phyloP scores from a whole-genome alignment of 2,797 vertebrate genomes.

The Scarus forsteni region DNA sequence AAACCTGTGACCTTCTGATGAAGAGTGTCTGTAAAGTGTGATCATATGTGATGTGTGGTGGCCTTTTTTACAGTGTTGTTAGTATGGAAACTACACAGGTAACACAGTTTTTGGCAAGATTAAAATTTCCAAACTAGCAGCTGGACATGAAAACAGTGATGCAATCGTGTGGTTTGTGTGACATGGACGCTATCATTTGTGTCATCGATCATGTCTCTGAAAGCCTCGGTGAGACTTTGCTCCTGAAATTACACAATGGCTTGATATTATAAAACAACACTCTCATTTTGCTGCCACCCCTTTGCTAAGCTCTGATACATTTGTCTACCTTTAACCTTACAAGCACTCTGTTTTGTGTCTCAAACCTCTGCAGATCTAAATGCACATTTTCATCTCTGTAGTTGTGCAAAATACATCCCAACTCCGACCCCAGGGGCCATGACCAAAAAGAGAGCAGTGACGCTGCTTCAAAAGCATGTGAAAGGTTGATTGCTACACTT shows the following conservation, averaged over 20 bases:
- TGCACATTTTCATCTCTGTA: constrained; percentile 17
- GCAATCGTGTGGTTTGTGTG: constrained; percentile 9
- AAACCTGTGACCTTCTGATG: too few species aligned
- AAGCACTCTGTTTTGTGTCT: constrained; percentile 13
- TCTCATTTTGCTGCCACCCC: constrained; percentile 10
- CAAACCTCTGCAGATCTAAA: constrained; percentile 26
- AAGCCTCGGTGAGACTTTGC: constrained; percentile 7
- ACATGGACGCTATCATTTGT: constrained; percentile 29
- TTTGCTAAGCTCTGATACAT: constrained; percentile 28
- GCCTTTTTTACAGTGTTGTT: not conserved
- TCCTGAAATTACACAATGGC: constrained; percentile 45
- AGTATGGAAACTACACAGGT: too few species aligned
- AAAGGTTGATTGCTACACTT: constrained; percentile 45
- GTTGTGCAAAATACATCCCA: constrained; percentile 21
- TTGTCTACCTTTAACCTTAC: constrained; percentile 10
- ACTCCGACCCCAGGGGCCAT: constrained; percentile 17
- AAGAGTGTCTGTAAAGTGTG: too few species aligned
- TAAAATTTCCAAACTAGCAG: too few species aligned
- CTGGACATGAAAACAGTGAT: constrained; percentile 10
- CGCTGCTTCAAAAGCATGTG: constrained; percentile 45
- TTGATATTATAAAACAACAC: constrained; percentile 35
- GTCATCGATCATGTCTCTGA: constrained; percentile 24
- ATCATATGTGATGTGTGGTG: too few species aligned
- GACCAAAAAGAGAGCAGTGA: constrained; percentile 42
- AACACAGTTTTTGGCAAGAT: too few species aligned